Conservation (phyloP, 64 coral and sea anemone genomes). For the Anthopleura sola region DNA sequence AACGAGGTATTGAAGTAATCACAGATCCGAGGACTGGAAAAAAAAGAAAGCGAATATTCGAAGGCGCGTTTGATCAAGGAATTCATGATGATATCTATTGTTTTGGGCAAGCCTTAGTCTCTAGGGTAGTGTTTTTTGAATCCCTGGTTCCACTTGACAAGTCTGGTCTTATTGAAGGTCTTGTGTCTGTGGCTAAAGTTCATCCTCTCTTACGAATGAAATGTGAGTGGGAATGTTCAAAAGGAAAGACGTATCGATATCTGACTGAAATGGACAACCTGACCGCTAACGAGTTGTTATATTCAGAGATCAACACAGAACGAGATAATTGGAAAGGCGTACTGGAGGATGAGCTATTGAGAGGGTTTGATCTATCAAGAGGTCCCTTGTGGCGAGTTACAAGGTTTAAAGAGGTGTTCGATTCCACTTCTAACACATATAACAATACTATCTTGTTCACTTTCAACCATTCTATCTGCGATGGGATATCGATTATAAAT, state of each 20-base stretch:
- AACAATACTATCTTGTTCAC: not conserved
- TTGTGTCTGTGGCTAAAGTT: not conserved
- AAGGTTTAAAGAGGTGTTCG: not conserved
- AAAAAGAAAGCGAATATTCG: not conserved
- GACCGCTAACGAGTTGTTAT: not conserved
- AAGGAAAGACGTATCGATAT: not conserved
- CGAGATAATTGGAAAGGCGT: not conserved
- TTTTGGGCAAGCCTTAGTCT: not conserved
- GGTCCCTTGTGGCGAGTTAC: conserved; percentile 3
- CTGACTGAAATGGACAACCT: conserved; percentile 13
- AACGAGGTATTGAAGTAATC: not conserved
- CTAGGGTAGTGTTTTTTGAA: not conserved
- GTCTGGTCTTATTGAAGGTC: not conserved
- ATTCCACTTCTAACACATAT: not conserved
- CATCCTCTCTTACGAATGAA: conserved; percentile 13
- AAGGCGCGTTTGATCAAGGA: not conserved
- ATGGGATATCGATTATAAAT: not conserved
- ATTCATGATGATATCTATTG: not conserved
- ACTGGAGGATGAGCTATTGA: not conserved
- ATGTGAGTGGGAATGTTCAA: not conserved
- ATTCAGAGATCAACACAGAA: not conserved
- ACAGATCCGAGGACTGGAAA: not conserved
- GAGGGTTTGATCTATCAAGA: not conserved
- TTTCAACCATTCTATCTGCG: conserved; percentile 1
- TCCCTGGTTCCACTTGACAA: conserved; percentile 4